phyloP scores from a whole-genome alignment of 2,113 vertebrate genomes.

The Papio anubis region DNA sequence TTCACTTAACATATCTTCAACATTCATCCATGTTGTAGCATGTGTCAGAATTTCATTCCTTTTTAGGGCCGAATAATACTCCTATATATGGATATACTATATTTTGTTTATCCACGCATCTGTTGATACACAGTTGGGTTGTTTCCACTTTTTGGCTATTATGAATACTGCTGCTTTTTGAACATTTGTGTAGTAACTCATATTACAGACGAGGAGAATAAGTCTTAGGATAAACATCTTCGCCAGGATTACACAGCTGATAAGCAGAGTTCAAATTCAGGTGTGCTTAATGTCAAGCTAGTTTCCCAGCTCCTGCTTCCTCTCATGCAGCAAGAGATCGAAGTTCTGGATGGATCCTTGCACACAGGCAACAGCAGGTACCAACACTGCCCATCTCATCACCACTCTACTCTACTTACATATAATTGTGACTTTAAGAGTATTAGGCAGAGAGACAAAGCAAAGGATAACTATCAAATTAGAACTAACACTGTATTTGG shows the following conservation, averaged over 20 bases:
- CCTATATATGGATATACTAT: background rate
- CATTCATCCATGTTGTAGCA: background rate
- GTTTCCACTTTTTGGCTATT: background rate
- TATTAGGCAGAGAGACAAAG: background rate
- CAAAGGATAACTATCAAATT: background rate
- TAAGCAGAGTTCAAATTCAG: background rate
- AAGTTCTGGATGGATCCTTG: background rate
- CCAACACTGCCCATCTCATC: background rate
- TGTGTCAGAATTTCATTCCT: background rate
- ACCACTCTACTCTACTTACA: background rate
- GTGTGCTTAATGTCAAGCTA: background rate
- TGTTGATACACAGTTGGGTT: background rate
- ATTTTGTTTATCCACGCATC: background rate
- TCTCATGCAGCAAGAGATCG: background rate
- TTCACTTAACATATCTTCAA: background rate
- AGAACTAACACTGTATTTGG: constrained; percentile 8
- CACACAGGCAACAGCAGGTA: background rate
- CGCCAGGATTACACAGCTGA: background rate
- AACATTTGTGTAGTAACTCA: background rate
- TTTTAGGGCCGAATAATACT: background rate
- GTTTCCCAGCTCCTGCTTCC: background rate
- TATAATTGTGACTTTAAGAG: background rate
- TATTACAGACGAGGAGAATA: background rate
- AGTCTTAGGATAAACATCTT: background rate
- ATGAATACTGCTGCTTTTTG: background rate